Evolutionary conservation across 2,888 invertebrate species (phyloP).

Genomic region (Anticlea derivata): DNA sequence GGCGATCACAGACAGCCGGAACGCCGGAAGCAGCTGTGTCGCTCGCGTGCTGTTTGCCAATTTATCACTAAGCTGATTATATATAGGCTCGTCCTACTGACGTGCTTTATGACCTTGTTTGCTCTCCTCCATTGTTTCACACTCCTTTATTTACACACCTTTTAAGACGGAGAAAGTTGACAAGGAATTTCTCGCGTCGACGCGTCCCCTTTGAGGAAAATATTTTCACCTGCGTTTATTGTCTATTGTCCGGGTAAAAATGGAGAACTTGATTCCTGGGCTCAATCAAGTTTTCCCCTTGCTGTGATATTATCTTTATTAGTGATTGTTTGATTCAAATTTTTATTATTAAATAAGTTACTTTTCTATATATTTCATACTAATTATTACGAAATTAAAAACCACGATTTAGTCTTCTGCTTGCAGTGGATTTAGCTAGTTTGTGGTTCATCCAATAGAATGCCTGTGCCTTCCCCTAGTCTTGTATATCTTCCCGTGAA

Average conservation of each 20-base stretch:
- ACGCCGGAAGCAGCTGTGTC: conserved; percentile 77
- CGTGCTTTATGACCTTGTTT: conserved; percentile 80
- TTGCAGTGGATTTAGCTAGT: too few relatives aligned
- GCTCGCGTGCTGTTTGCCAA: conserved; percentile 82
- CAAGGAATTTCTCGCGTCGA: conserved; percentile 42
- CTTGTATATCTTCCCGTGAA: too few relatives aligned
- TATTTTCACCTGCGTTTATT: conserved; percentile 23
- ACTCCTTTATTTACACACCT: conserved; percentile 72
- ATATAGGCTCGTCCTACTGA: conserved; percentile 77
- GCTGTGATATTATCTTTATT: conserved; percentile 1
- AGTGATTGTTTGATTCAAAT: neutral
- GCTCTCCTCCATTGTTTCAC: conserved; percentile 67
- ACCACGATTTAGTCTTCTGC: too few relatives aligned
- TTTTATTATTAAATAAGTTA: too few relatives aligned
- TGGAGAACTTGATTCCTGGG: conserved; percentile 21
- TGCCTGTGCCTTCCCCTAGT: too few relatives aligned
- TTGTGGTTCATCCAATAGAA: too few relatives aligned
- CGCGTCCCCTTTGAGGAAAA: conserved; percentile 36
- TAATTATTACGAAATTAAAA: too few relatives aligned
- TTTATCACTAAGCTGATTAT: conserved; percentile 84
- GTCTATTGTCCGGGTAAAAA: conserved; percentile 26
- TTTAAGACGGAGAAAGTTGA: conserved; percentile 46
- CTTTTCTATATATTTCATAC: too few relatives aligned
- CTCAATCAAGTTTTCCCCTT: conserved; percentile 7
- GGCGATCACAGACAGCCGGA: conserved; percentile 35